phyloP scores from a whole-genome alignment of 1,140 invertebrate genomes.

The Drosophila pseudoobscura region DNA sequence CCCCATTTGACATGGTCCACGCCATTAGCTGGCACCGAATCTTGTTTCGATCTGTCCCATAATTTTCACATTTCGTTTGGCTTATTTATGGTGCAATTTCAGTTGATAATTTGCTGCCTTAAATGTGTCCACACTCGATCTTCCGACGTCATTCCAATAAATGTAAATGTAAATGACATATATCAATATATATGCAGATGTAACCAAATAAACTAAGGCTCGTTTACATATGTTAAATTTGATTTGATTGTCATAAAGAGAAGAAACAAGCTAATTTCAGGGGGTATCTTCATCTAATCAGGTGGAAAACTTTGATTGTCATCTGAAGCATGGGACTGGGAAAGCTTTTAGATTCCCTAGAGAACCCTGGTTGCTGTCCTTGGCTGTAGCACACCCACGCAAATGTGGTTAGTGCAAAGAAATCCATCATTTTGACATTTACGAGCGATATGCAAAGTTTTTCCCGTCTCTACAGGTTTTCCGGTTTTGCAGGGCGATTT shows the following conservation, averaged over 20 bases:
- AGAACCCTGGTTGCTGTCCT: conserved; percentile 1
- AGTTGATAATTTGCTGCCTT: conserved; percentile 61
- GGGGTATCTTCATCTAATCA: conserved; percentile 16
- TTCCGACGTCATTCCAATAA: conserved; percentile 55
- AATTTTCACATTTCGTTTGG: conserved; percentile 58
- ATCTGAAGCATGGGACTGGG: conserved; percentile 3
- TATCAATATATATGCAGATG: conserved; percentile 37
- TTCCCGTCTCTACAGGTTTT: not conserved
- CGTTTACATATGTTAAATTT: conserved; percentile 48
- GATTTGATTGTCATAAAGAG: conserved; percentile 38
- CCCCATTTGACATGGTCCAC: conserved; percentile 6
- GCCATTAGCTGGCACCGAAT: conserved; percentile 52
- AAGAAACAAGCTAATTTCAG: conserved; percentile 51
- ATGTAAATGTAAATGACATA: conserved; percentile 53
- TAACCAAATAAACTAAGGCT: conserved; percentile 47
- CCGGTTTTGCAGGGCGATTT: conserved; percentile 22
- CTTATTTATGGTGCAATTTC: conserved; percentile 73
- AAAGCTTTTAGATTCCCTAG: too few relatives aligned
- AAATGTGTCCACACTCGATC: conserved; percentile 63
- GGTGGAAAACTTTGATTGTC: not conserved
- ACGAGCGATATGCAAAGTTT: conserved; percentile 14
- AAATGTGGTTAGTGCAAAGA: conserved; percentile 37
- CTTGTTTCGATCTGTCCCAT: conserved; percentile 52
- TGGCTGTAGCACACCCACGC: conserved; percentile 20
- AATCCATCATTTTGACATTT: conserved; percentile 45